Conservation (phyloP, 2,888 invertebrate species). For the Acrobasis consociella region DNA sequence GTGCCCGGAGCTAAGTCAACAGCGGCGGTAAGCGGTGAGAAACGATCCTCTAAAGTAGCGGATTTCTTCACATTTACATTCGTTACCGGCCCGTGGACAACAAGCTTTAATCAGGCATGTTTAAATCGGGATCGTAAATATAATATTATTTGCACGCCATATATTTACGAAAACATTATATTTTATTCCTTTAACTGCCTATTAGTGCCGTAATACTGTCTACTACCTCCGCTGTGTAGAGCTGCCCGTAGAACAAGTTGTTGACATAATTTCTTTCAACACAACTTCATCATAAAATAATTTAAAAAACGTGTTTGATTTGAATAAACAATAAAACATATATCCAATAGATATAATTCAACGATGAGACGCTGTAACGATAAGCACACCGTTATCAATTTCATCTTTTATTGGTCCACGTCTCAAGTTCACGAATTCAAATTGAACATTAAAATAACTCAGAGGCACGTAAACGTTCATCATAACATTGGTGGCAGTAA, state of each 20-base stretch:
- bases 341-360: conserved; percentile 13
- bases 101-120: conserved; percentile 49
- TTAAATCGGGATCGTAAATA: conserved; percentile 50
- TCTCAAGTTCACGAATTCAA: conserved; percentile 66
- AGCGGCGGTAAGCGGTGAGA: conserved; percentile 65
- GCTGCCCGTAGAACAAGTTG: not conserved
- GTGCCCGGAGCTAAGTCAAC: conserved; percentile 63
- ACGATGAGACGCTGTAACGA: conserved; percentile 12
- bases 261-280: not conserved
- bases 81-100: conserved; percentile 46
- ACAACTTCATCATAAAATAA: not conserved
- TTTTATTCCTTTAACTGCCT: conserved; percentile 29
- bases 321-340: conserved; percentile 10
- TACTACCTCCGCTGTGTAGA: not conserved
- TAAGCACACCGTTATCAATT: conserved; percentile 58
- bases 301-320: conserved; percentile 4
- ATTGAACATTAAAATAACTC: conserved; percentile 68
- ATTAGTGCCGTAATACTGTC: not conserved
- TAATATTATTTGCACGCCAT: conserved; percentile 43
- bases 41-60: conserved; percentile 69
- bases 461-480: conserved; percentile 67
- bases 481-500: conserved; percentile 77
- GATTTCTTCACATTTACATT: conserved; percentile 68
- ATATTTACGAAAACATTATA: conserved; percentile 35
- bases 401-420: conserved; percentile 55